Evolutionary conservation across 2,797 vertebrate species (phyloP).

Genomic region (Coregonus suidteri): DNA sequence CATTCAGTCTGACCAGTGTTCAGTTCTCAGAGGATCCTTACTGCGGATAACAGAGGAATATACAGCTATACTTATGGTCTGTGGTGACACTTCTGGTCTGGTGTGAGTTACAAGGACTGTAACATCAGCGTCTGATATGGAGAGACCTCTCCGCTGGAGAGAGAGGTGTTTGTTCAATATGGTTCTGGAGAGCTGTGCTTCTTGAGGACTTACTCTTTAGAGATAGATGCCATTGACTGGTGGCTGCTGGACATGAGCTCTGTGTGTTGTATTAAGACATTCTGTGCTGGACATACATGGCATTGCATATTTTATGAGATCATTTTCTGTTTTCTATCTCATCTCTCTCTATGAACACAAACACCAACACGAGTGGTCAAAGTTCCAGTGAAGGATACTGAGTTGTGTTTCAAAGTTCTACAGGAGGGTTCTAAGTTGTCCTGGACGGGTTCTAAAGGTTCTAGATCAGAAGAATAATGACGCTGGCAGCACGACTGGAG

Average conservation of each 20-base stretch:
- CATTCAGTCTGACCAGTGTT: slow-evolving; percentile 36
- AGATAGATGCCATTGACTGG: too few relatives aligned
- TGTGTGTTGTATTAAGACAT: background rate
- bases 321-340: too few relatives aligned
- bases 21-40: background rate
- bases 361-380: background rate
- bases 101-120: too few relatives aligned
- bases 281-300: too few relatives aligned
- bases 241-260: background rate
- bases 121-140: slow-evolving; percentile 3
- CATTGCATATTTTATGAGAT: too few relatives aligned
- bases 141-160: slow-evolving; percentile 23
- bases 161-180: slow-evolving; percentile 26
- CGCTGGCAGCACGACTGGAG: slow-evolving; percentile 88
- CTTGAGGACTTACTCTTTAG: background rate
- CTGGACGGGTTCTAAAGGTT: background rate
- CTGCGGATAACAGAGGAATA: background rate
- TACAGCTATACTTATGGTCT: background rate
- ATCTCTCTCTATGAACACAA: background rate
- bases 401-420: too few relatives aligned
- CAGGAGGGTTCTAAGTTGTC: background rate
- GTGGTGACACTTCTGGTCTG: background rate
- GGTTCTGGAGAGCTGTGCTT: background rate
- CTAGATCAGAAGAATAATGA: slow-evolving; percentile 75
- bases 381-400: background rate